A percentile compares a stretch with the other conserved stretches of the same genome.
Evolutionary conservation across 2,797 vertebrate species (phyloP).

Genomic region (Alauda arvensis): DNA sequence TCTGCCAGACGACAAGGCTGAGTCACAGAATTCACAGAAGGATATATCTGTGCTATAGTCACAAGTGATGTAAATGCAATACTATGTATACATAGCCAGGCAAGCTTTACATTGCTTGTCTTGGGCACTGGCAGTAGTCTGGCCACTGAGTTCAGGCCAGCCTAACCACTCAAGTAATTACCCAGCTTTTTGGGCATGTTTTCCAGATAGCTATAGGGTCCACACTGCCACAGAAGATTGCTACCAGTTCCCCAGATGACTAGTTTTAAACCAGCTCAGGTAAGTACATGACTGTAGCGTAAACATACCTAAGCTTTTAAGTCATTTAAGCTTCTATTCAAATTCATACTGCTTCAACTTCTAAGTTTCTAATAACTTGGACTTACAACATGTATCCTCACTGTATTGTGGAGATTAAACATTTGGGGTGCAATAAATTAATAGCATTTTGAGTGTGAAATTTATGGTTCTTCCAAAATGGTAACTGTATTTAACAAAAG

Average conservation of each 20-base stretch:
- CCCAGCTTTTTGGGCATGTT: background rate
- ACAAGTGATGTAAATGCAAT: background rate
- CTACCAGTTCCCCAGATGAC: background rate
- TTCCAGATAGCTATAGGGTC: background rate
- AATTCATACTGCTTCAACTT: background rate
- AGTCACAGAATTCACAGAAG: constrained; percentile 1
- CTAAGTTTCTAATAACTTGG: background rate
- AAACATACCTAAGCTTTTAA: constrained; percentile 1
- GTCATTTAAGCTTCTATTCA: background rate
- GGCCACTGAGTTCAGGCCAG: background rate
- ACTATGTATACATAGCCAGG: background rate
- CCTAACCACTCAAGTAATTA: background rate
- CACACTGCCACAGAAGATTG: background rate
- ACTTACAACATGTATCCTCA: background rate
- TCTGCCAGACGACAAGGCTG: background rate
- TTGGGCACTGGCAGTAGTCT: background rate
- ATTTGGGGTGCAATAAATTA: background rate
- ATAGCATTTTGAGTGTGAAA: background rate
- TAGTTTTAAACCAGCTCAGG: constrained; percentile 14
- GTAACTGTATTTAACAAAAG: background rate
- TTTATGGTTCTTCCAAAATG: background rate
- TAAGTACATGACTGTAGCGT: background rate
- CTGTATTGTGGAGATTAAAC: background rate
- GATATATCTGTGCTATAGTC: background rate
- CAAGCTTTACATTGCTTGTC: background rate